phyloP scores from a whole-genome alignment of 2,797 vertebrate species.

The Bradypus variegatus region DNA sequence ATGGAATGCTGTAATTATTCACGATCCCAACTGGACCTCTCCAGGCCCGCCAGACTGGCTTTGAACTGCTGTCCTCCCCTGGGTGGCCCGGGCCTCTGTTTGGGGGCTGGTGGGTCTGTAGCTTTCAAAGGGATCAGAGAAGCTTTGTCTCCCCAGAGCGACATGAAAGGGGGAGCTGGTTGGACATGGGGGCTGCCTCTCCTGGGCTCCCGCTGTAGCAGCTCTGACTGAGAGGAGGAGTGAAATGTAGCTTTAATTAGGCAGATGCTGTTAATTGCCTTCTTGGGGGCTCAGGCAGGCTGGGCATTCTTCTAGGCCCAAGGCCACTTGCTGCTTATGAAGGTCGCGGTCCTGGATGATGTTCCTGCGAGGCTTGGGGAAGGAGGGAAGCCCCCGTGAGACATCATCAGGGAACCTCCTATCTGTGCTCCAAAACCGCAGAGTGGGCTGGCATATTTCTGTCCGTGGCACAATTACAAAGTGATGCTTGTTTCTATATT shows the following conservation, averaged over 20 bases:
- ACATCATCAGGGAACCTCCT: not conserved
- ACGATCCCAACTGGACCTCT: constrained; percentile 53
- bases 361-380: not conserved
- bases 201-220: constrained; percentile 52
- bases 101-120: constrained; percentile 55
- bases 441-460: constrained; percentile 52
- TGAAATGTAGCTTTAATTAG: constrained; percentile 71
- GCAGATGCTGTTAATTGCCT: constrained; percentile 57
- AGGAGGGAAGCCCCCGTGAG: not conserved
- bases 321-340: constrained; percentile 9
- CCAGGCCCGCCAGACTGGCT: constrained; percentile 68
- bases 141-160: constrained; percentile 62
- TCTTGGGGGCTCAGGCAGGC: constrained; percentile 13
- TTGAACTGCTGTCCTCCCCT: constrained; percentile 67
- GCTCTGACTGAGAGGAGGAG: constrained; percentile 59
- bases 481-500: constrained; percentile 56
- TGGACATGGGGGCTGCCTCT: constrained; percentile 43
- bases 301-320: not conserved
- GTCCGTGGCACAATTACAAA: constrained; percentile 57
- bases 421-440: not conserved
- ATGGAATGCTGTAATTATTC: constrained; percentile 76
- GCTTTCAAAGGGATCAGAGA: constrained; percentile 67
- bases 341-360: not conserved
- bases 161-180: constrained; percentile 71
- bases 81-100: constrained; percentile 61